A percentile compares a stretch with the other conserved stretches of the same genome.
phyloP scores from a whole-genome alignment of 1,140 invertebrate genomes.

The Pseudomyrmex flavicornis region DNA sequence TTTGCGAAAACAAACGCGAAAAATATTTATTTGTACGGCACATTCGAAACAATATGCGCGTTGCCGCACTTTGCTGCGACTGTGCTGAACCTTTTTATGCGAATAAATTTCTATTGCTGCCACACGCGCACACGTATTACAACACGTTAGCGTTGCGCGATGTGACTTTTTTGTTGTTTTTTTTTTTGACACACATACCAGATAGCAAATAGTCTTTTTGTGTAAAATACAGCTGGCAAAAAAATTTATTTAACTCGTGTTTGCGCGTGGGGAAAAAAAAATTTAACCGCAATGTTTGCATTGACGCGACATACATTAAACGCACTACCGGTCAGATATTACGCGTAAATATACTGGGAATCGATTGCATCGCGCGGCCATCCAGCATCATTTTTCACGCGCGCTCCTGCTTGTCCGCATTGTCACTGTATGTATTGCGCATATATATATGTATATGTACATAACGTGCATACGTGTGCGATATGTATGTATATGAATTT shows the following conservation, averaged over 20 bases:
- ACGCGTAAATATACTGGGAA: constrained; percentile 48
- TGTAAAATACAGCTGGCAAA: background rate
- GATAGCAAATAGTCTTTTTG: too few species aligned
- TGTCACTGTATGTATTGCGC: constrained; percentile 9
- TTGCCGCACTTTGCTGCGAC: constrained; percentile 3
- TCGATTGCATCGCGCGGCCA: constrained; percentile 33
- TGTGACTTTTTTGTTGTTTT: background rate
- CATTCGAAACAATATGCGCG: constrained; percentile 34
- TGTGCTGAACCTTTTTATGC: background rate
- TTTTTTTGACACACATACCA: too few species aligned
- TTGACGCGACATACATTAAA: constrained; percentile 26
- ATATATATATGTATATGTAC: too few species aligned
- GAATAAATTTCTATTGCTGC: background rate
- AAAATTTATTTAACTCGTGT: background rate
- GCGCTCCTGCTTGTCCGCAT: background rate
- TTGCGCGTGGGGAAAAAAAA: constrained; percentile 15
- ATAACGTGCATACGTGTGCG: background rate
- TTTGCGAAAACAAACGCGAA: background rate
- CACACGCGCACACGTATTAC: background rate
- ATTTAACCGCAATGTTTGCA: constrained; percentile 21
- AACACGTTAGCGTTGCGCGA: background rate
- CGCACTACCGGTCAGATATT: constrained; percentile 42
- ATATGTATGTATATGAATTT: constrained; percentile 66
- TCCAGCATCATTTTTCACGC: constrained; percentile 58
- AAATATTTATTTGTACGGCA: constrained; percentile 19